Conservation (phyloP, 2,113 vertebrate genomes). For the Epinephelus cyanopodus region DNA sequence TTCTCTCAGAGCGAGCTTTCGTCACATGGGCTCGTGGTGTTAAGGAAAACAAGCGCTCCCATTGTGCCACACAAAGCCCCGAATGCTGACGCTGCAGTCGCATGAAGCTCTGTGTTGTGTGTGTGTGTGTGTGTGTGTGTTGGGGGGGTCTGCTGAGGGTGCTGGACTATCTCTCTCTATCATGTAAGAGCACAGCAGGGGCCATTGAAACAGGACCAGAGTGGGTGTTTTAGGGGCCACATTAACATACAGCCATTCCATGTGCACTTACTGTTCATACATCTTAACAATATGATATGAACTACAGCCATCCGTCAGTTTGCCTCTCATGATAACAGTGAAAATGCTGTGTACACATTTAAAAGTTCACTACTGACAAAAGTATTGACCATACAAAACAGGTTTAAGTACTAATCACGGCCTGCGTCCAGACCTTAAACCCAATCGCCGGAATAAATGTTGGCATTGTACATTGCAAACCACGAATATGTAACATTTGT, state of each 20-base stretch:
- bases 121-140: constrained; percentile 28
- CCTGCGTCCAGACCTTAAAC: neutral
- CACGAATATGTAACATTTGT: too few species aligned
- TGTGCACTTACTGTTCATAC: neutral
- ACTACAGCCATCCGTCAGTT: neutral
- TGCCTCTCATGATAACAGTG: neutral
- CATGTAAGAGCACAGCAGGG: constrained; percentile 69
- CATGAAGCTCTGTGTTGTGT: constrained; percentile 67
- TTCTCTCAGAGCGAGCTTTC: constrained; percentile 73
- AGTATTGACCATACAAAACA: neutral
- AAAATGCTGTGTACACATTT: neutral
- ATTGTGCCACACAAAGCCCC: constrained; percentile 86
- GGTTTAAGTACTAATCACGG: neutral
- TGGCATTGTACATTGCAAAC: too few species aligned
- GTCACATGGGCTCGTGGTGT: constrained; percentile 83
- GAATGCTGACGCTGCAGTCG: constrained; percentile 86
- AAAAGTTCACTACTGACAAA: neutral
- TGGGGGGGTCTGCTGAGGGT: constrained; percentile 31
- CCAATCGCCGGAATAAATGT: too few species aligned
- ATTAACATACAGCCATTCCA: neutral
- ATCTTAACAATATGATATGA: neutral
- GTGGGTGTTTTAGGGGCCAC: constrained; percentile 27
- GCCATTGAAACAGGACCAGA: constrained; percentile 62
- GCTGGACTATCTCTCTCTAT: constrained; percentile 53
- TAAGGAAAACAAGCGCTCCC: constrained; percentile 86